Conservation (phyloP, 2,797 vertebrate genomes). For the Garrulus glandarius region DNA sequence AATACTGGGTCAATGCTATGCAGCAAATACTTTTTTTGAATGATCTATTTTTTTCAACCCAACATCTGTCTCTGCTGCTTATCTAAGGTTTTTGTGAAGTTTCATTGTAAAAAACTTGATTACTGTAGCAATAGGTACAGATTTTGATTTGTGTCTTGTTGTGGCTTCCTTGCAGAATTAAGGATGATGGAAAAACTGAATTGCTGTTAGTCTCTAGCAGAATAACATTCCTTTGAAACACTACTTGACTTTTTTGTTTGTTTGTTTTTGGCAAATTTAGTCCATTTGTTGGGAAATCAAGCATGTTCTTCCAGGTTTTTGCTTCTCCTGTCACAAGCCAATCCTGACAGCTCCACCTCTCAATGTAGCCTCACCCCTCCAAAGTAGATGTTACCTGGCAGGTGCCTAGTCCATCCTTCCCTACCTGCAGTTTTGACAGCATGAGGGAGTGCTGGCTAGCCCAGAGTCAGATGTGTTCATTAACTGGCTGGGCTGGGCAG, state of each 20-base stretch:
- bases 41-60: neutral
- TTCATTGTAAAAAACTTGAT: neutral
- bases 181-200: neutral
- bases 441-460: fast-evolving
- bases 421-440: neutral
- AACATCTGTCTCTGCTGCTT: neutral
- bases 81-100: neutral
- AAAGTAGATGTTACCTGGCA: fast-evolving
- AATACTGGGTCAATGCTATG: neutral
- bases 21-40: neutral
- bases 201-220: neutral
- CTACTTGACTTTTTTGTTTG: neutral
- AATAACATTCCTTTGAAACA: neutral
- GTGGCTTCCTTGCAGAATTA: neutral
- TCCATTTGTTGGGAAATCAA: neutral
- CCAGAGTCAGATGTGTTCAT: neutral
- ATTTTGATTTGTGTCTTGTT: neutral
- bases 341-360: neutral
- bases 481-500: neutral
- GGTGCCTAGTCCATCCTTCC: neutral
- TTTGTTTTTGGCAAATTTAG: neutral
- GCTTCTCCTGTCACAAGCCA: fast-evolving
- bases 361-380: neutral
- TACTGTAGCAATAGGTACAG: neutral
- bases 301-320: neutral